Percentiles rank a stretch among this genome's conserved stretches.
These are phyloP conservation scores for Gryllus bimaculatus DNA, from an alignment of 1,140 invertebrate species.

Conservation along the genomic window DNA sequence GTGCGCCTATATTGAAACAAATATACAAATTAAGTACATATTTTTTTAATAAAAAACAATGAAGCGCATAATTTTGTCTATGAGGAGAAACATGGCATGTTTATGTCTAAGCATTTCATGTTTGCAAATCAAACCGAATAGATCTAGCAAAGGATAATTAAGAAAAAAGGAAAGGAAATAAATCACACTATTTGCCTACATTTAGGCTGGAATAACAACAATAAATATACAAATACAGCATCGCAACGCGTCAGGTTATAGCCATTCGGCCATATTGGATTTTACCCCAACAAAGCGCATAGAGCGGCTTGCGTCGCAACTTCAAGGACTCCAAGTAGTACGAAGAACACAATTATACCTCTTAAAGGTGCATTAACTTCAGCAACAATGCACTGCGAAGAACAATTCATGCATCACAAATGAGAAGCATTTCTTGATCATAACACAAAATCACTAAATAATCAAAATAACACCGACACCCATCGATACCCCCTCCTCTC, in stretches of 20 bases:
- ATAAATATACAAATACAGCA: neutral
- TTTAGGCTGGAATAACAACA: no score
- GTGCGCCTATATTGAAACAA: neutral
- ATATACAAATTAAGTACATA: neutral
- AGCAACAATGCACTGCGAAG: neutral
- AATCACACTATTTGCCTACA: no score
- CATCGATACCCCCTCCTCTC: neutral
- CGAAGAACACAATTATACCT: neutral
- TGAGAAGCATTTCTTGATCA: neutral
- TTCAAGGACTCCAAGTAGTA: neutral
- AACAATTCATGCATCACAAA: neutral
- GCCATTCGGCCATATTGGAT: slow-evolving; percentile 10
- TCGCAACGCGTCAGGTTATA: neutral
- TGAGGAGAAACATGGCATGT: no score
- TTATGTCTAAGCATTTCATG: no score
- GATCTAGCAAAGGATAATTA: no score
- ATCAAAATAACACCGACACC: neutral
- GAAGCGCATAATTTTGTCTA: no score
- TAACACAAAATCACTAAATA: neutral
- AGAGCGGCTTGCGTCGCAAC: neutral
- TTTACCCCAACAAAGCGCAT: slow-evolving; percentile 12
- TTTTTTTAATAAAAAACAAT: neutral
- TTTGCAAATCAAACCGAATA: no score
- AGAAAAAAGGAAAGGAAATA: no score
- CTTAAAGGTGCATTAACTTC: neutral